A percentile compares a stretch with the other conserved stretches of the same genome.
Evolutionary conservation across 1,140 invertebrate species (phyloP).

Genomic region (Pentalonia nigronervosa): DNA sequence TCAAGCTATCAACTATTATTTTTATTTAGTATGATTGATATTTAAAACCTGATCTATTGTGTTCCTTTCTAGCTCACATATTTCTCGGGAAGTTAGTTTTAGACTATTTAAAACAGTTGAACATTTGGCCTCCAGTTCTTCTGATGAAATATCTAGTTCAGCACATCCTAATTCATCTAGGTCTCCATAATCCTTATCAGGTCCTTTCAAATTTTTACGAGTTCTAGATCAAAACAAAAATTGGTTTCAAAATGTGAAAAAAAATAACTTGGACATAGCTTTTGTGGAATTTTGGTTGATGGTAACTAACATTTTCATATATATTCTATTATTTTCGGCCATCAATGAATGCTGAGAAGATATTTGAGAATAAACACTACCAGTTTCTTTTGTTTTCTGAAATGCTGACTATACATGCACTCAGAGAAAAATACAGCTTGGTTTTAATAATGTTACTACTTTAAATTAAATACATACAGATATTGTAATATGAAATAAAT

Average conservation of each 20-base stretch:
- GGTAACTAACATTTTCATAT: too few species aligned
- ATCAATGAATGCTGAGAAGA: too few species aligned
- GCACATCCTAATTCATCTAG: not conserved
- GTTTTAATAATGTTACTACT: too few species aligned
- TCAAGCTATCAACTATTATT: too few species aligned
- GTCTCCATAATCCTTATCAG: not conserved
- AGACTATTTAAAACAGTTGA: not conserved
- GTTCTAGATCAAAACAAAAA: not conserved
- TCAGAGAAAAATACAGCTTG: too few species aligned
- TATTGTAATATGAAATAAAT: too few species aligned
- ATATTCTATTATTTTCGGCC: too few species aligned
- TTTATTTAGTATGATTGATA: not conserved
- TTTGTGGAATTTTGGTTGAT: not conserved
- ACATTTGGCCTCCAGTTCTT: not conserved
- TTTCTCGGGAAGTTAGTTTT: not conserved
- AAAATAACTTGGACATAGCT: not conserved
- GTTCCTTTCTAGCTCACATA: not conserved
- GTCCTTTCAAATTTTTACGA: not conserved
- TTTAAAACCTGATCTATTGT: slow-evolving; percentile 27
- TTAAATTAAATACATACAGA: too few species aligned
- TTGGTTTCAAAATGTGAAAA: too few species aligned
- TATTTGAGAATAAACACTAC: too few species aligned
- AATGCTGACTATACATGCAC: too few species aligned
- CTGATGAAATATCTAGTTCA: not conserved
- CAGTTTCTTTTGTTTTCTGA: too few species aligned